A percentile compares a stretch with the other conserved stretches of the same genome.
phyloP scores from a whole-genome alignment of 2,888 invertebrate species.

The Sycophila texana region DNA sequence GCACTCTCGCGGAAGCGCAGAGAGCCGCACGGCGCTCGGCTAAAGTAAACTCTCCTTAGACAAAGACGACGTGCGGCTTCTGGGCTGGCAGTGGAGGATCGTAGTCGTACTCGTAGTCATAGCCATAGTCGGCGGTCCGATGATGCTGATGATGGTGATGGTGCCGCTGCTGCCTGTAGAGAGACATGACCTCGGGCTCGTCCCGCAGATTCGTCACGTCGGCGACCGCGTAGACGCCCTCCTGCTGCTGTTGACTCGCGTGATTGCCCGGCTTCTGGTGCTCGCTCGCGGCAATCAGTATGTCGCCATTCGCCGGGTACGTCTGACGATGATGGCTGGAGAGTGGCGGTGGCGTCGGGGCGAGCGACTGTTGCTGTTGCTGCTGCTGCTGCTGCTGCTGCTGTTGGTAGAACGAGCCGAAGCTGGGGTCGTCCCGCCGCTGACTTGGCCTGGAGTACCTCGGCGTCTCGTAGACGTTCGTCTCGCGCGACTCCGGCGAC shows the following conservation, averaged over 20 bases:
- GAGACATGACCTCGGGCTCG: conserved; percentile 66
- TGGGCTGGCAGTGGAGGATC: conserved; percentile 66
- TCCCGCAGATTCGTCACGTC: conserved; percentile 70
- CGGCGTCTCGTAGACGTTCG: conserved; percentile 71
- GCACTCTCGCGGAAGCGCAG: neutral
- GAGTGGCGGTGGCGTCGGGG: conserved; percentile 21
- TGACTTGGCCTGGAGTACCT: conserved; percentile 62
- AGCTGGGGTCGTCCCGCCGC: conserved; percentile 54
- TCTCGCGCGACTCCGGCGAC: conserved; percentile 62
- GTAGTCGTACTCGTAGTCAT: conserved; percentile 70
- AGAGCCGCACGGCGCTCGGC: too few relatives aligned
- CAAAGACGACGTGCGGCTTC: conserved; percentile 74
- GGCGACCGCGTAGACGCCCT: conserved; percentile 72
- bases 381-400: conserved; percentile 47
- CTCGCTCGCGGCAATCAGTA: conserved; percentile 51
- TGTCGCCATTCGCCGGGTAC: conserved; percentile 29
- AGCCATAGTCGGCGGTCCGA: conserved; percentile 65
- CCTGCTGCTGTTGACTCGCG: conserved; percentile 52
- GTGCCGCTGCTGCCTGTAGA: conserved; percentile 66
- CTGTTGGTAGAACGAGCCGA: conserved; percentile 48
- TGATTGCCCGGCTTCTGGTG: conserved; percentile 17
- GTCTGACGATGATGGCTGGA: conserved; percentile 2
- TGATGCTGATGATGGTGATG: conserved; percentile 37
- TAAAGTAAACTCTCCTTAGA: conserved; percentile 57
- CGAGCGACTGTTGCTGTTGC: conserved; percentile 34